A percentile compares a stretch with the other conserved stretches of the same genome.
These are phyloP conservation scores for Pentalonia nigronervosa DNA, from an alignment of 1,140 invertebrate species.

Conservation along the genomic window DNA sequence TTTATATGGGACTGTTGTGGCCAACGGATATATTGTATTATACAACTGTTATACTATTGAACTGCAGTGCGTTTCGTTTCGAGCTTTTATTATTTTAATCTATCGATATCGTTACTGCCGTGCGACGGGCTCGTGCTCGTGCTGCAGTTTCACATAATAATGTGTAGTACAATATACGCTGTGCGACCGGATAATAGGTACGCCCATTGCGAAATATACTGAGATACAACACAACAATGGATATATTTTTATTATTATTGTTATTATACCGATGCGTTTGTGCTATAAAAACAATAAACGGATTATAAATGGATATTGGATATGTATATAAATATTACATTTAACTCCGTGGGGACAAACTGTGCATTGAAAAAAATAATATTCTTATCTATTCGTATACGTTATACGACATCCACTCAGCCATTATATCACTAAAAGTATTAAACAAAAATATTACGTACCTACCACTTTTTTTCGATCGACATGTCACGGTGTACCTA, in stretches of 20 bases:
- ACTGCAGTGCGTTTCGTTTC: background rate
- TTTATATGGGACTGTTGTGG: background rate
- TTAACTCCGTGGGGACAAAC: background rate
- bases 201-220: background rate
- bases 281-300: background rate
- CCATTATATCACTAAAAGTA: background rate
- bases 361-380: background rate
- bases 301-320: conserved; percentile 3
- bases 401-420: background rate
- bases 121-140: background rate
- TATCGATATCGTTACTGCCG: background rate
- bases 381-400: background rate
- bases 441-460: background rate
- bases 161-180: background rate
- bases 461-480: background rate
- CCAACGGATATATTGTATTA: background rate
- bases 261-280: background rate
- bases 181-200: background rate
- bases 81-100: background rate
- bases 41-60: background rate
- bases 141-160: background rate
- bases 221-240: background rate
- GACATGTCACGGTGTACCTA: background rate
- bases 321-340: background rate
- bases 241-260: background rate